Conservation (phyloP, 2,113 vertebrate genomes). For the Phaetusa simplex region DNA sequence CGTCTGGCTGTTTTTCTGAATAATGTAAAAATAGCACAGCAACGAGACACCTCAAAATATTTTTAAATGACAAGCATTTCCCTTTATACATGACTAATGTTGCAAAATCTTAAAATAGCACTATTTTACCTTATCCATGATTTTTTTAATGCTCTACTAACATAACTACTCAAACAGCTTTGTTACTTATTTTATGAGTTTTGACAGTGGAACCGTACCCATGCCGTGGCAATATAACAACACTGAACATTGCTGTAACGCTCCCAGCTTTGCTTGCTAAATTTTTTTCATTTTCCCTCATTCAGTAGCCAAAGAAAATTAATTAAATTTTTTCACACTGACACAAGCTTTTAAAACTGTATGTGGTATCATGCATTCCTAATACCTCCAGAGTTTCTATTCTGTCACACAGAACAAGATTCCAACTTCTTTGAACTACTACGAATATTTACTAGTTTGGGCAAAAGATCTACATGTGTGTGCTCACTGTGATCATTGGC, state of each 20-base stretch:
- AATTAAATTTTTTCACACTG: background rate
- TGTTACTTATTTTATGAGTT: background rate
- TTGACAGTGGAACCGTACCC: background rate
- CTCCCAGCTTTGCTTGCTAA: background rate
- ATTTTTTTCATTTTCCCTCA: background rate
- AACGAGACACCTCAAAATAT: background rate
- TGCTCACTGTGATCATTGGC: background rate
- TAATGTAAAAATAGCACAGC: conserved; percentile 56
- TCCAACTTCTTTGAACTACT: background rate
- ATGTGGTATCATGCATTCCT: background rate
- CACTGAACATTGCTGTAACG: background rate
- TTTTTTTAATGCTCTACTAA: background rate
- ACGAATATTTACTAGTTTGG: background rate
- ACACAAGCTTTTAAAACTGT: background rate
- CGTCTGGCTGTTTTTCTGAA: conserved; percentile 50
- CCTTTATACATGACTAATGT: background rate
- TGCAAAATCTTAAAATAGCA: background rate
- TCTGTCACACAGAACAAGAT: background rate
- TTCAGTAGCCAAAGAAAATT: background rate
- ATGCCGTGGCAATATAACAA: background rate
- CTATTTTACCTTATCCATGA: background rate
- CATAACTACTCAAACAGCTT: background rate
- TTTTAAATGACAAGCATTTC: background rate
- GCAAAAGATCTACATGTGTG: background rate
- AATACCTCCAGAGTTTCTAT: background rate